Base-by-base conservation (phyloP, 1,140 invertebrate genomes). In the Drosophila pseudoananassae region DNA sequence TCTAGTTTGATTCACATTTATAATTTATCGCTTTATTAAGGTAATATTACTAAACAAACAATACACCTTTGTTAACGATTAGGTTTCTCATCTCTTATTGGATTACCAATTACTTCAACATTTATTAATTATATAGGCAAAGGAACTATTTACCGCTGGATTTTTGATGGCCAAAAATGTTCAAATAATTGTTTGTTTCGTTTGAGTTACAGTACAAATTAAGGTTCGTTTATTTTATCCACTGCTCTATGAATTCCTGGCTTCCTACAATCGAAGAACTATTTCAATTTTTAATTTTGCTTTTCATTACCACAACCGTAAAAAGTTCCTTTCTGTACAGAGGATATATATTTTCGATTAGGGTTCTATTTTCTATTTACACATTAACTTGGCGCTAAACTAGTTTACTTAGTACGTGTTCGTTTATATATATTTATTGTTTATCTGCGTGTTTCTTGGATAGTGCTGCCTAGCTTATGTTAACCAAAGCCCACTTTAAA, bases 141-240 rank as follows among this genome's bases (percentile, higher is more conserved):
- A 88, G 83, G 83, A 88, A 88, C 83, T 88, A 79, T 88, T 88
- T 88, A 88, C 83, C 83, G 83, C 73, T 88, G 83, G 83, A 88
- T 88, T 88, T 88, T 88, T 88, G 83, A 88, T 88, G 81, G 83
- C 83, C 83, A 88, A 88, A 88, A 88, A 88, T 88, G n/a, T 85
- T 64, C 4, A 82, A 76, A 75, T 69, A 83, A 79, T 87, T 64
- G 45, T 53, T 55, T 56, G 47, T 40, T 85, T 65, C 43, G 36
- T 66, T 66, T 53, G 36, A 55, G 60, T 20, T 69, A 53, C 10
- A 38, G n/a, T 38, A 14, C 66, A 68, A 36, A 8, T 49, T 46
- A 58, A 47, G 50, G 50, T 56, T 60, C 27, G 20, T 54, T 38
- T 63, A 58, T 57, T 43, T 31, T 45, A 46, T 45, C 31, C n/a